phyloP scores from a whole-genome alignment of 2,888 invertebrate species.

The Drosophila prolongata region DNA sequence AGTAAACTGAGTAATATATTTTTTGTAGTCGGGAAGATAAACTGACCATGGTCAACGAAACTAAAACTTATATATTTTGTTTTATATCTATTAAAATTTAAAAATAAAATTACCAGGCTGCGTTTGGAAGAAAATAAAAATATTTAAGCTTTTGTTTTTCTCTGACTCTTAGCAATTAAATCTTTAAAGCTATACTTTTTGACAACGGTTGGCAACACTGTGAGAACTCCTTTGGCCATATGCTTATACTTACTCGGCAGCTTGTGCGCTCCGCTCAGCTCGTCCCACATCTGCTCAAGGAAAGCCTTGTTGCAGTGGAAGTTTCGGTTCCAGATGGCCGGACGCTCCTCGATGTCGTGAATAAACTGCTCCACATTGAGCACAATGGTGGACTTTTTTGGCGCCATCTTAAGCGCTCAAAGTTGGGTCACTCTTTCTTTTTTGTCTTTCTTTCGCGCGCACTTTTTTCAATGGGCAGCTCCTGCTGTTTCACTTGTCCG shows the following conservation, averaged over 20 bases:
- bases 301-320: conserved; percentile 84
- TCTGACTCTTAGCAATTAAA: too few species aligned
- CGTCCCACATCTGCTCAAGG: conserved; percentile 84
- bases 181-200: too few species aligned
- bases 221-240: conserved; percentile 12
- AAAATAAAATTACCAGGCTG: too few species aligned
- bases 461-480: conserved; percentile 11
- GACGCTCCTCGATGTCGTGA: conserved; percentile 83
- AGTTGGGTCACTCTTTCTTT: not conserved
- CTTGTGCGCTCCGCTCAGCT: conserved; percentile 82
- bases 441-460: conserved; percentile 27
- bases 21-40: too few species aligned
- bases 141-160: too few species aligned
- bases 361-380: conserved; percentile 84
- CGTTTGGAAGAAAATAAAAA: too few species aligned
- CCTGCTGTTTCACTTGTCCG: conserved; percentile 30
- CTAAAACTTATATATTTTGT: too few species aligned
- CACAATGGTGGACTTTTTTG: conserved; percentile 83
- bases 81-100: too few species aligned
- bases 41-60: too few species aligned
- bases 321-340: conserved; percentile 85
- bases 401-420: conserved; percentile 74
- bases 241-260: conserved; percentile 81
- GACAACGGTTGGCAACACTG: conserved; percentile 19
- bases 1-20: too few species aligned